phyloP scores from a whole-genome alignment of 2,888 invertebrate genomes.

The Apomyelois bistriatella region DNA sequence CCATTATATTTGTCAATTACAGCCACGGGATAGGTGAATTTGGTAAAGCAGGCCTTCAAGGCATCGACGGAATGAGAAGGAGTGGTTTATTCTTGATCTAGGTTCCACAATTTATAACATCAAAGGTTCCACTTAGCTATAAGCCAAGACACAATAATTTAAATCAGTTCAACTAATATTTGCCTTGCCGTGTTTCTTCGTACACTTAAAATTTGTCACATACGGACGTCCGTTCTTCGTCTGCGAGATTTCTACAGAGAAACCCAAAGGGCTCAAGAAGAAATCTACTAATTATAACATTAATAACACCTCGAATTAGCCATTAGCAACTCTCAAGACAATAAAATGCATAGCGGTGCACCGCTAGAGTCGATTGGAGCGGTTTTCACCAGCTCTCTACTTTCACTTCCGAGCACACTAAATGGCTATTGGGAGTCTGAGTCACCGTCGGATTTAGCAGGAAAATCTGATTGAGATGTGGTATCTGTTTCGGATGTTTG shows the following conservation, averaged over 20 bases:
- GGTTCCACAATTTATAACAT: no score
- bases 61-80: no score
- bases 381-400: constrained; percentile 60
- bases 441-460: constrained; percentile 27
- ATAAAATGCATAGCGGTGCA: constrained; percentile 42
- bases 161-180: no score
- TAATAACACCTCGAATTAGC: background rate
- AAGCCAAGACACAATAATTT: no score
- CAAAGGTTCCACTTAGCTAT: no score
- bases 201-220: no score
- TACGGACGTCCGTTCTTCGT: no score
- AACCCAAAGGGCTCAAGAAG: background rate
- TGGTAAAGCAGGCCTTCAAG: no score
- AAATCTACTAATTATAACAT: background rate
- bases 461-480: background rate
- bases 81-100: no score
- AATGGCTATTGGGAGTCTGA: constrained; percentile 47
- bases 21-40: no score
- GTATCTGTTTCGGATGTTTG: background rate
- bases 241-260: background rate
- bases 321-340: background rate
- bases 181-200: no score
- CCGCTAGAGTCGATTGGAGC: constrained; percentile 36
- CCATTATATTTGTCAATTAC: no score
- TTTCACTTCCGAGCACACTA: constrained; percentile 62